These are phyloP conservation scores for Hirtodrosophila alboralis DNA, from an alignment of 2,888 invertebrate genomes.

Conservation along the genomic window DNA sequence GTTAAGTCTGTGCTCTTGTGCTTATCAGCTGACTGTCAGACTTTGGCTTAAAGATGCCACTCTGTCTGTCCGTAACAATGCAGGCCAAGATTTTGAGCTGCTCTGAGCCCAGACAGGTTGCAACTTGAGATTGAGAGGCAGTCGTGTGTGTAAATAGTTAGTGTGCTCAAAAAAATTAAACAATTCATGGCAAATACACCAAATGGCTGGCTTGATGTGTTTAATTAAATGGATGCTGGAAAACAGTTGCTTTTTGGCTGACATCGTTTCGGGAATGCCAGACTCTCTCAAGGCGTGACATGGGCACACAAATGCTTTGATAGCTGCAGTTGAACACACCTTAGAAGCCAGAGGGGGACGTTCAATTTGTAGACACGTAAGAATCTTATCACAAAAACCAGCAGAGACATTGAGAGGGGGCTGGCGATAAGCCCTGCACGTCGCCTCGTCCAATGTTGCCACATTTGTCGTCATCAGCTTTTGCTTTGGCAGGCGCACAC, in stretches of 20 bases:
- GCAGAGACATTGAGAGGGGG: neutral
- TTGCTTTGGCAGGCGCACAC: slow-evolving; percentile 50
- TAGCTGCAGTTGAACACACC: slow-evolving; percentile 17
- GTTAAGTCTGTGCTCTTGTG: neutral
- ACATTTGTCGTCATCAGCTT: slow-evolving; percentile 74
- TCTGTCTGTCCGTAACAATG: no score
- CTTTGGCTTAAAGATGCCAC: neutral
- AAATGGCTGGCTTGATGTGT: slow-evolving; percentile 21
- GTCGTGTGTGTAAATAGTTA: slow-evolving; percentile 14
- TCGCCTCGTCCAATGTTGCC: slow-evolving; percentile 68
- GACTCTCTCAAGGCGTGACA: neutral
- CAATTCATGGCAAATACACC: neutral
- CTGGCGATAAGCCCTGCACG: slow-evolving; percentile 70
- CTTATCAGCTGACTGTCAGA: slow-evolving; percentile 34
- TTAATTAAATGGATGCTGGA: slow-evolving; percentile 31
- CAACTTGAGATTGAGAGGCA: neutral
- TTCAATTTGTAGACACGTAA: slow-evolving; percentile 68
- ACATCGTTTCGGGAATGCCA: no score
- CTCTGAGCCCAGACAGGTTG: neutral
- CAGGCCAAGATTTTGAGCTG: neutral
- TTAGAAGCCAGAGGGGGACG: slow-evolving; percentile 4
- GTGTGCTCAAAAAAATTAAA: slow-evolving; percentile 13
- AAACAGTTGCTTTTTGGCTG: slow-evolving; percentile 10
- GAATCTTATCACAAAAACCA: slow-evolving; percentile 61
- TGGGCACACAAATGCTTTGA: slow-evolving; percentile 1